Evolutionary conservation across 2,888 invertebrate species (phyloP).

Genomic region (Elmis aenea): DNA sequence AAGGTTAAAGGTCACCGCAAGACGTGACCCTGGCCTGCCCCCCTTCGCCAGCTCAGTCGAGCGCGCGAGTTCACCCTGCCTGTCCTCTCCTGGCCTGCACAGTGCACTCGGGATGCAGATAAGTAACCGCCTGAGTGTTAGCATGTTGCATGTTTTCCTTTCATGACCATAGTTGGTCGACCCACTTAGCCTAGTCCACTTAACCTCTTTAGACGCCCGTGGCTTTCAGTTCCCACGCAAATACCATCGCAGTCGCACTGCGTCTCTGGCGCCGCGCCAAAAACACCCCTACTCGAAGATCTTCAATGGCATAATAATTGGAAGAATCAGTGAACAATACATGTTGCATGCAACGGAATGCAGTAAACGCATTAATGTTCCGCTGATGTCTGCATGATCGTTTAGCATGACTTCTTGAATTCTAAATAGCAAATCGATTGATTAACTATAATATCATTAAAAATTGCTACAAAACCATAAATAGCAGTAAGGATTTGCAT

Average conservation of each 20-base stretch:
- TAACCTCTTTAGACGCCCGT: slow-evolving; percentile 11
- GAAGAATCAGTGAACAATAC: slow-evolving; percentile 19
- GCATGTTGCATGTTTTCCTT: slow-evolving; percentile 38
- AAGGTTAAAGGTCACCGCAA: slow-evolving; percentile 66
- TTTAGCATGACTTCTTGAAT: slow-evolving; percentile 22
- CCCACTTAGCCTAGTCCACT: slow-evolving; percentile 11
- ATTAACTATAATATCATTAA: slow-evolving; percentile 1
- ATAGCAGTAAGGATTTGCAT: too few species aligned
- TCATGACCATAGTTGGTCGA: slow-evolving; percentile 12
- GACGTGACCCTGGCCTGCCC: slow-evolving; percentile 65
- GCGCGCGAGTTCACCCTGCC: slow-evolving; percentile 38
- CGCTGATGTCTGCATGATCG: slow-evolving; percentile 28
- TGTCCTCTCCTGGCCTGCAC: slow-evolving; percentile 32
- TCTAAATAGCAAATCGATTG: slow-evolving; percentile 18
- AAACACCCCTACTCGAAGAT: slow-evolving; percentile 22
- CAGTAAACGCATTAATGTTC: slow-evolving; percentile 17
- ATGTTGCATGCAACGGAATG: slow-evolving; percentile 31
- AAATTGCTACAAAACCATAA: too few species aligned
- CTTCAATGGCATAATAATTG: slow-evolving; percentile 21
- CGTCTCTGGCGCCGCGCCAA: slow-evolving; percentile 44
- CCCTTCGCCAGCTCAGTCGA: slow-evolving; percentile 40
- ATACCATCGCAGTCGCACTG: slow-evolving; percentile 36
- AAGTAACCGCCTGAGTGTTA: slow-evolving; percentile 40
- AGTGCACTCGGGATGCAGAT: slow-evolving; percentile 39
- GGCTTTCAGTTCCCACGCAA: slow-evolving; percentile 5